Base-by-base conservation (phyloP, 2,888 invertebrate species). In the Polietes domitor region DNA sequence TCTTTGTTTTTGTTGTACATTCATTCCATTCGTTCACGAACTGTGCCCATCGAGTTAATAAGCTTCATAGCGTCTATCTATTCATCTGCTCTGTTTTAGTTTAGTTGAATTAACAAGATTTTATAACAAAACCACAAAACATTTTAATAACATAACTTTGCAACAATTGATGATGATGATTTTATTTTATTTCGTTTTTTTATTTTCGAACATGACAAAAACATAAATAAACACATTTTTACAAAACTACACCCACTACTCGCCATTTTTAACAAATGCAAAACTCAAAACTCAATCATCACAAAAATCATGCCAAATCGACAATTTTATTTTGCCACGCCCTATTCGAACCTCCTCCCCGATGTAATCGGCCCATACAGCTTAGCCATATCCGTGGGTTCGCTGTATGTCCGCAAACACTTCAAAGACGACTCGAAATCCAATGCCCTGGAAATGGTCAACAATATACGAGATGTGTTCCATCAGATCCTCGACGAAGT, bases 381-480 rank as follows among this genome's bases (percentile, higher is more conserved):
- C 90, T 93, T 96, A 91, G 94, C 95, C 10, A 95, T 96, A 80
- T 95, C 96, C 12, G 95, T 96, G 37, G 97, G 97, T 32, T 96
- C 98, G 7, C 93, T 98, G 5, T 98, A 98, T 92, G 97, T 98
- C 2, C 94, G 96, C 75, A 96, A 96, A 90, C 96, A 97, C 91
- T 98, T 98, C 93, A 95, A 97, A 87, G 96, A 97, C 90, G 95
- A 96, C 75, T 96, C 97, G 0, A 96, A 97, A 91, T 94, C 95
- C 70, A 96, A 95, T 87, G 98, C 97, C 0, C 91, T 96, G 84
- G 96, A 97, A 91, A 97, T 98, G 97, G 98, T 98, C 0, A 93
- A 94, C 76, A 96, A 97, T 87, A 97, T 99, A 87, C 94, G 96
- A 82, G 93, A 93, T 76, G 96, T 97, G 86, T 98, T 98, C 93